Base-by-base conservation (phyloP, 1,140 invertebrate species). In the Drosophila nikananu region DNA sequence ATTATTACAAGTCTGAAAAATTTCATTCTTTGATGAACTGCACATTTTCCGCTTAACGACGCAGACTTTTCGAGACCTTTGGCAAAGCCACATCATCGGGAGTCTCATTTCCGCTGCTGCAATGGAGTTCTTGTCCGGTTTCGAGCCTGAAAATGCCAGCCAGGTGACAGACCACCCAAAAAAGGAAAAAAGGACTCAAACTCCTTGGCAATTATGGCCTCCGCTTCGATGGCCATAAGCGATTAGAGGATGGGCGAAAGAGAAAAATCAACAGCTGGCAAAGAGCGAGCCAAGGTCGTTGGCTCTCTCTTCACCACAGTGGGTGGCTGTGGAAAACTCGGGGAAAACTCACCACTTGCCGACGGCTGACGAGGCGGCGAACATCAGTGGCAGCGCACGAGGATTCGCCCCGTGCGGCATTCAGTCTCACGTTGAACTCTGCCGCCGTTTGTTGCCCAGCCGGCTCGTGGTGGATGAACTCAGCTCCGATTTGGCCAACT, bases 381-480 rank as follows among this genome's bases (percentile, higher is more conserved):
- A 23, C 35, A 32, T 32, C 58, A 25, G 37, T 32, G 54, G 32
- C 55, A 42, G 5, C 30, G 49, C 42, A 70, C 57, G 25, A 60
- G 57, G 52, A 65, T 44, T 49, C 52, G 39, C 46, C 54, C 54
- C 54, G 39, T 60, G 30, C 66, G 79, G 61, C 81, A 42, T 86
- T 90, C 72, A 90, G 86, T 90, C 79, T 86, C 54, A 77, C 86
- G 71, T 91, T 76, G 86, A 90, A 90, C 79, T 86, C 72, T 79
- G 86, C 80, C 51, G 86, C 67, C 84, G 79, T 62, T 77, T 78
- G 82, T 90, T 90, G 86, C 51, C 51, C 23, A 59, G 54, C 67
- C 59, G 48, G 51, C 59, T 57, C 48, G 48, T 51, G 65, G 44
- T 39, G 21, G n/a, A 52, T 21, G 23, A 49, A 30, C 30, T 41